Conservation (phyloP, 2,113 vertebrate species). For the Loxodonta africana region DNA sequence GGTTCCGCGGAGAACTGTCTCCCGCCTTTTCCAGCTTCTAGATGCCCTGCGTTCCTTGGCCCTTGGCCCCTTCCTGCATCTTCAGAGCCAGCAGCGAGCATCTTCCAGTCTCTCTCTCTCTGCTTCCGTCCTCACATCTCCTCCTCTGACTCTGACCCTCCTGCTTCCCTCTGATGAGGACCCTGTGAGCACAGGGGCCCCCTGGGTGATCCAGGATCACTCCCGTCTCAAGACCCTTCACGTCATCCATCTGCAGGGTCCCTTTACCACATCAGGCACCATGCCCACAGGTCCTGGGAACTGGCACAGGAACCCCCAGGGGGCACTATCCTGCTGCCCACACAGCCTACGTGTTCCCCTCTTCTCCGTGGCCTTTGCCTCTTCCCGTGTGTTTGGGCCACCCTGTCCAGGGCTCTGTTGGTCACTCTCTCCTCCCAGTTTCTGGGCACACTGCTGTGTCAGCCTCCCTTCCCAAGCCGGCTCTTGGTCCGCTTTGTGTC, state of each 20-base stretch:
- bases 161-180: background rate
- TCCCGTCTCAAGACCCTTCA: background rate
- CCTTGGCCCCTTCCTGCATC: background rate
- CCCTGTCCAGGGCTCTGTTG: background rate
- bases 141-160: background rate
- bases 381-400: background rate
- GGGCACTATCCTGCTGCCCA: background rate
- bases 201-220: background rate
- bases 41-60: accelerated
- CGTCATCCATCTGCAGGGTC: background rate
- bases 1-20: background rate
- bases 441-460: background rate
- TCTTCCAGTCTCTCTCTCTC: background rate
- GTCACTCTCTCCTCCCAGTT: background rate
- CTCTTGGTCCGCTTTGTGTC: background rate
- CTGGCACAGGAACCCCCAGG: background rate
- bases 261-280: background rate
- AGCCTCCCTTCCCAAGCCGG: background rate
- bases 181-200: background rate
- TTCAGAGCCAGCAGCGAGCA: background rate
- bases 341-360: background rate
- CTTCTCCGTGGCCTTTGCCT: background rate
- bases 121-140: background rate
- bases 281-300: background rate
- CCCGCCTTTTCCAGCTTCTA: background rate